Base-by-base conservation (phyloP, 2,797 vertebrate species). In the Myotis myotis region DNA sequence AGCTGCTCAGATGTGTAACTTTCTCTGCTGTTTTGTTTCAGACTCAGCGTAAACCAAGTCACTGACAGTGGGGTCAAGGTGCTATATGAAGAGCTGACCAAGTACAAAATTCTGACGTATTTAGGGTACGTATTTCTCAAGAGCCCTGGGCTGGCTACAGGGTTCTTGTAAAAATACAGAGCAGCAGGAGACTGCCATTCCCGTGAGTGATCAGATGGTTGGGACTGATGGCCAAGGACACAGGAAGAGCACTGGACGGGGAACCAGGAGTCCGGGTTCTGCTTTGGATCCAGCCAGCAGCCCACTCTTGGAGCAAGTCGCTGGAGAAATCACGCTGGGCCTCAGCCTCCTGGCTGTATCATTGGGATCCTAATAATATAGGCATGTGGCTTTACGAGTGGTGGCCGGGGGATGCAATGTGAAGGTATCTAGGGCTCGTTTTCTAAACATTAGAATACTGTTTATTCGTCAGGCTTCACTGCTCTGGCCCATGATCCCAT, bases 21-120 rank as follows among this genome's bases (percentile, higher is more conserved):
- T 25, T 30, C 47, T 78, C 81, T 36, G 11, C 33, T 53, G 8
- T 86, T 95, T 95, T 84, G 9, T 98, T 98, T 49, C 97, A 99
- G 99, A 96, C 98, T 99, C 87, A 99, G 98, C 41, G 99, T 99
- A 72, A 99, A 99, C 97, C 99, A 99, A 95, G 98, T 99, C 83
- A 99, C 99, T 2, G 99, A 99, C 98, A 97, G 98, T 0, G 99
- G 99, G 0, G 98, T 98, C 0, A 99, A 98, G 98, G 98, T 99
- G 94, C 98, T 99, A 60, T 99, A 98, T 9, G 99, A 99, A 96
- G 99, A 99, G 89, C 98, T 99, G 95, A 99, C 99, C 88, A 99
- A 99, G 96, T 98, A 99, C 97, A 99, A 98, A 97, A 97, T 99
- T 41, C 97, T 99, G 87, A 98, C 98, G 23, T 98, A 92, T 91